Evolutionary conservation across 2,113 vertebrate genomes (phyloP).

Genomic region (Rhadina sibilatrix): DNA sequence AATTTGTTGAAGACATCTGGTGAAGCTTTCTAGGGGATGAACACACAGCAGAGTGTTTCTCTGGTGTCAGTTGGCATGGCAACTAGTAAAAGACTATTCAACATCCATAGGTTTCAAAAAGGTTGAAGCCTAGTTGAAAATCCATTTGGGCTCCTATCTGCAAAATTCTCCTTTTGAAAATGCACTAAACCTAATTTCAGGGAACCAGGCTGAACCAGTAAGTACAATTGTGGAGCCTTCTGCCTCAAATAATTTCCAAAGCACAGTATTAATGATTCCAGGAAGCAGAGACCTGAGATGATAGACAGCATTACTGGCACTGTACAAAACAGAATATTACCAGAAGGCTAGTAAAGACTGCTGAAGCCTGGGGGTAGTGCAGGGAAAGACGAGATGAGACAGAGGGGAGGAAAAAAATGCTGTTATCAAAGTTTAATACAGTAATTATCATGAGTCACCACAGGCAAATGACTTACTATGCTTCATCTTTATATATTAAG

Average conservation of each 20-base stretch:
- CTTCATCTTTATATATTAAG: background rate
- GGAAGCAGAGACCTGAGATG: constrained; percentile 61
- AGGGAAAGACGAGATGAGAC: constrained; percentile 11
- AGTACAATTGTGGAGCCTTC: constrained; percentile 65
- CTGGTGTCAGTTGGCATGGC: constrained; percentile 96
- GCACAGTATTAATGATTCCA: constrained; percentile 73
- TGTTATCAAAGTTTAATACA: constrained; percentile 58
- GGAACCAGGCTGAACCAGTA: constrained; percentile 63
- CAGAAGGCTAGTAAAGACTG: constrained; percentile 44
- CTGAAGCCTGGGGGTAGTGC: background rate
- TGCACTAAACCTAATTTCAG: constrained; percentile 70
- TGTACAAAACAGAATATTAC: constrained; percentile 55
- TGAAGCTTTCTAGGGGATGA: constrained; percentile 91
- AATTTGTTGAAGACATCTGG: constrained; percentile 99
- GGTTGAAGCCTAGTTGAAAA: constrained; percentile 96
- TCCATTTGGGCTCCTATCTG: constrained; percentile 96
- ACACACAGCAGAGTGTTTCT: constrained; percentile 88
- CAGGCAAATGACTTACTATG: constrained; percentile 7
- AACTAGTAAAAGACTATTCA: constrained; percentile 97
- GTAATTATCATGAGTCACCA: constrained; percentile 47
- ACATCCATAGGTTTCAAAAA: constrained; percentile 88
- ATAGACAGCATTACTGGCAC: constrained; percentile 60
- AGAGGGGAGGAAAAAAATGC: background rate
- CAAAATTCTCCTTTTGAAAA: constrained; percentile 77
- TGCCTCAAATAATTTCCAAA: constrained; percentile 75